Evolutionary conservation across 2,113 vertebrate species (phyloP).

Genomic region (Gymnobelideus leadbeateri): DNA sequence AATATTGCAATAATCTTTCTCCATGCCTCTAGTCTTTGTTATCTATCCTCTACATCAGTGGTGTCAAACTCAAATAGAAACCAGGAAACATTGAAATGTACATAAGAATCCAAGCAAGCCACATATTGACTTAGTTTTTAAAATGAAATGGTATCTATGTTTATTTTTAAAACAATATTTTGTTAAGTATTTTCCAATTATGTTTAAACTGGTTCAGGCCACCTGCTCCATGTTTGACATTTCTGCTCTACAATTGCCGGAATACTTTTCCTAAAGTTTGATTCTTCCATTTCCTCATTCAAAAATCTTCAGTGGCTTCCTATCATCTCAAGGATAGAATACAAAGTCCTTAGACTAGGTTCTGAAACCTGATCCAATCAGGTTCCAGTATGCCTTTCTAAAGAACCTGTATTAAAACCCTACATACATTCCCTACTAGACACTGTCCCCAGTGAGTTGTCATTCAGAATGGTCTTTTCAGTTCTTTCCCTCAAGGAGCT

Average conservation of each 20-base stretch:
- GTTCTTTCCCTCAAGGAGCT: background rate
- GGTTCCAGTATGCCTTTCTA: background rate
- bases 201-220: background rate
- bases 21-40: background rate
- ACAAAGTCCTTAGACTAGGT: background rate
- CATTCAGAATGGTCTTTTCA: background rate
- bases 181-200: background rate
- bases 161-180: background rate
- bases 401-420: background rate
- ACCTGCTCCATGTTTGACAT: background rate
- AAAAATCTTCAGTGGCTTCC: background rate
- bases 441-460: background rate
- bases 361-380: background rate
- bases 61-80: background rate
- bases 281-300: background rate
- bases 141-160: background rate
- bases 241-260: background rate
- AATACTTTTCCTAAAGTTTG: background rate
- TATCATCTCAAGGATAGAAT: background rate
- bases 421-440: background rate
- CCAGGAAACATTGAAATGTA: background rate
- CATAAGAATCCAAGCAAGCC: background rate
- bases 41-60: background rate
- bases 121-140: background rate
- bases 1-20: background rate